These are phyloP conservation scores for Napeogenes sylphis DNA, from an alignment of 2,888 invertebrate species.

Conservation along the genomic window DNA sequence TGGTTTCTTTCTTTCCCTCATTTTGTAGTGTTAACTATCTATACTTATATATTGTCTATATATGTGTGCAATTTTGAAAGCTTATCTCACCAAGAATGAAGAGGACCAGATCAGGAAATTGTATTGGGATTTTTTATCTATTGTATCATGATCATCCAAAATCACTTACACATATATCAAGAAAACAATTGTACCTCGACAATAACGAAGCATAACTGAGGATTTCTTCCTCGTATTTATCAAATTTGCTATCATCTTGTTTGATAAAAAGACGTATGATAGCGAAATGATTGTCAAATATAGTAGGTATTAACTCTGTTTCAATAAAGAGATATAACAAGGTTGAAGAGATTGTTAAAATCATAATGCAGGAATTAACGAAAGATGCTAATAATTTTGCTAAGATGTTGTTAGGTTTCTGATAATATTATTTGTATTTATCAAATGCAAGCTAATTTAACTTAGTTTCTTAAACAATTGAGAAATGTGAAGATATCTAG, in stretches of 20 bases:
- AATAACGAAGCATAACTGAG: conserved; percentile 39
- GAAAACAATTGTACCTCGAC: conserved; percentile 12
- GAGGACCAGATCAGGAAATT: conserved; percentile 9
- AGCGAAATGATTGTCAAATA: conserved; percentile 18
- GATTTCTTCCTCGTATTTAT: conserved; percentile 47
- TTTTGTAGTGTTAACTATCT: conserved; percentile 26
- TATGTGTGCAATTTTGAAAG: neutral
- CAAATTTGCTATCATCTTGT: conserved; percentile 34
- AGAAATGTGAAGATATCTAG: no score
- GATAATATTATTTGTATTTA: no score
- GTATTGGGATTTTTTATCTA: conserved; percentile 14
- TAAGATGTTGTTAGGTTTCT: no score
- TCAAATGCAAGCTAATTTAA: no score
- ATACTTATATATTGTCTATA: conserved; percentile 4
- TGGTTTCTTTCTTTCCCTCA: conserved; percentile 61
- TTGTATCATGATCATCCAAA: conserved; percentile 19
- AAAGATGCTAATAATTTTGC: no score
- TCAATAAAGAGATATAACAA: neutral
- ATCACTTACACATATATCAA: conserved; percentile 9
- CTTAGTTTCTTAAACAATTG: no score
- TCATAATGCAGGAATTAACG: no score
- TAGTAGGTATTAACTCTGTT: neutral
- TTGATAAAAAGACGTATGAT: conserved; percentile 31
- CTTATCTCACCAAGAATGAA: conserved; percentile 20
- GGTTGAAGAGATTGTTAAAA: no score